Conservation (phyloP, 1,140 invertebrate genomes). For the Drosophila burlai region DNA sequence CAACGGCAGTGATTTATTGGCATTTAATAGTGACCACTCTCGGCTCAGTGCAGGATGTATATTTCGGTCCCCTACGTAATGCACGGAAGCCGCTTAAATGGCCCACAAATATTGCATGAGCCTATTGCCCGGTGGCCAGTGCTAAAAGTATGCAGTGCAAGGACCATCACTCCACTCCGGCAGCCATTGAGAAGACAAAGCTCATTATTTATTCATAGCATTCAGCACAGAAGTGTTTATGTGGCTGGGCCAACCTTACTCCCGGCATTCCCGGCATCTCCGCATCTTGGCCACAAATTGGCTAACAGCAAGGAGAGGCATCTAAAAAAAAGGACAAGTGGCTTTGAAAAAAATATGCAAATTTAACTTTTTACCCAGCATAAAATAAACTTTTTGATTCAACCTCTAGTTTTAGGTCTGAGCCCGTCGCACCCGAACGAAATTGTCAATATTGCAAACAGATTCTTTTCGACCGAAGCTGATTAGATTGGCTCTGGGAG, state of each 20-base stretch:
- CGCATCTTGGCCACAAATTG: constrained; percentile 68
- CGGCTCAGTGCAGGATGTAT: constrained; percentile 3
- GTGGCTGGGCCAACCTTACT: constrained; percentile 47
- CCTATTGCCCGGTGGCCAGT: constrained; percentile 33
- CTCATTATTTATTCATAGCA: constrained; percentile 81
- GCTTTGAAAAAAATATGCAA: constrained; percentile 64
- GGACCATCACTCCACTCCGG: constrained; percentile 44
- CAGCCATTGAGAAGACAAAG: constrained; percentile 44
- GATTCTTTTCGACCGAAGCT: constrained; percentile 72
- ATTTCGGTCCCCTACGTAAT: constrained; percentile 12
- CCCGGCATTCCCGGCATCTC: constrained; percentile 6
- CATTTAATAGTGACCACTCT: constrained; percentile 19
- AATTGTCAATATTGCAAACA: constrained; percentile 82
- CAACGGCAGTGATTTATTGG: constrained; percentile 23
- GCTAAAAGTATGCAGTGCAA: constrained; percentile 49
- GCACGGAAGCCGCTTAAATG: constrained; percentile 50
- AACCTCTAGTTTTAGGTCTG: constrained; percentile 31
- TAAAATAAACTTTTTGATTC: constrained; percentile 73
- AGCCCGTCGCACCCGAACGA: constrained; percentile 32
- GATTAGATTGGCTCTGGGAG: constrained; percentile 66
- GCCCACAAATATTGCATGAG: constrained; percentile 64
- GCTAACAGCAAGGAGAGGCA: constrained; percentile 45
- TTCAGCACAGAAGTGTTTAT: constrained; percentile 79
- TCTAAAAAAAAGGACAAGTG: constrained; percentile 50
- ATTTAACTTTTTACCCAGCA: constrained; percentile 67